A percentile compares a stretch with the other conserved stretches of the same genome.
Conservation (phyloP, 2,113 vertebrate species). For the Pluvialis apricaria region DNA sequence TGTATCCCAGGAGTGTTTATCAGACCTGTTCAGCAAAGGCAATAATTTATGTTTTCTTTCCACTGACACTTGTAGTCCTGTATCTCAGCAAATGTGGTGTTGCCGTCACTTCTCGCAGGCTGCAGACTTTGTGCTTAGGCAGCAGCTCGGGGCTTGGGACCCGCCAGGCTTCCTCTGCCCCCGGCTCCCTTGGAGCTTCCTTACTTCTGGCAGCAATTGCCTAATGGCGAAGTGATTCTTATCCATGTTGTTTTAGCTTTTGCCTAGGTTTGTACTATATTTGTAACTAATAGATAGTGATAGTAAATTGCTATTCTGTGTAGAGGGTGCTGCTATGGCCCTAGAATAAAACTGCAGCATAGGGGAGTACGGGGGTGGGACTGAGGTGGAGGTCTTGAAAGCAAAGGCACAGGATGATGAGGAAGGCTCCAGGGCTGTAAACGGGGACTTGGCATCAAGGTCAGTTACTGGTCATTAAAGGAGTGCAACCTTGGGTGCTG, state of each 20-base stretch:
- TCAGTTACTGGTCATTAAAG: background rate
- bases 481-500: background rate
- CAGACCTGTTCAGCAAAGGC: background rate
- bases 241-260: background rate
- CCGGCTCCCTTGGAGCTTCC: background rate
- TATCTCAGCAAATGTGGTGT: background rate
- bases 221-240: background rate
- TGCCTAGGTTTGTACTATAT: background rate
- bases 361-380: background rate
- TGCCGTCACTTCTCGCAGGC: background rate
- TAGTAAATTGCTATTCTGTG: background rate
- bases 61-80: too few relatives aligned
- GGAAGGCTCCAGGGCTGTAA: background rate
- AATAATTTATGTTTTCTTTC: background rate
- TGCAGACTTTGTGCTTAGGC: background rate
- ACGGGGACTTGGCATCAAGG: background rate
- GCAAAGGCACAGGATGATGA: background rate
- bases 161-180: background rate
- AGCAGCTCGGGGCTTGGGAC: background rate
- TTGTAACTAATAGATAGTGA: background rate
- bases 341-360: background rate
- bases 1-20: background rate
- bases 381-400: background rate
- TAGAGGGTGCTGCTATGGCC: background rate
- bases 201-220: background rate